phyloP scores from a whole-genome alignment of 2,113 vertebrate species.

The Esox niger region DNA sequence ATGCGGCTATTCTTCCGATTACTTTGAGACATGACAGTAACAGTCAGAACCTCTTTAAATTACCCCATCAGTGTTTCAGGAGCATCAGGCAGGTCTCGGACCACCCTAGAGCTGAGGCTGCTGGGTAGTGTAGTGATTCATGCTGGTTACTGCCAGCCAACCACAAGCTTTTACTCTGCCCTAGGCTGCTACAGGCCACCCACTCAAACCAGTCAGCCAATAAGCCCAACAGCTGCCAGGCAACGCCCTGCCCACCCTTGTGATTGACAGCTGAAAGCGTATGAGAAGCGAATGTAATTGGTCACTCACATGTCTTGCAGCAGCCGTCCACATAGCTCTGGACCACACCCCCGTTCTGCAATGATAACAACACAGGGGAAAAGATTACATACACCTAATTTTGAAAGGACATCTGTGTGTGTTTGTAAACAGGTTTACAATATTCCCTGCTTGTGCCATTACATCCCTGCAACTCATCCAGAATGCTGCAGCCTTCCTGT shows the following conservation, averaged over 20 bases:
- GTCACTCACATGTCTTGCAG: conserved; percentile 96
- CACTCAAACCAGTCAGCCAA: conserved; percentile 62
- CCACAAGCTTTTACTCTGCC: conserved; percentile 52
- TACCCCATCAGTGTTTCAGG: background rate
- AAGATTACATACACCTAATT: background rate
- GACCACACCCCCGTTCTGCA: conserved; percentile 89
- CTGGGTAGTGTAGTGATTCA: conserved; percentile 39
- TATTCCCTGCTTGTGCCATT: too few relatives aligned
- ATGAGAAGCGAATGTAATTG: conserved; percentile 57
- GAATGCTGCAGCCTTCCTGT: too few relatives aligned
- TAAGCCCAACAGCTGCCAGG: conserved; percentile 69
- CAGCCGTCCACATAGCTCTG: conserved; percentile 92
- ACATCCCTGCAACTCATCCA: too few relatives aligned
- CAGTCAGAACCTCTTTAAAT: background rate
- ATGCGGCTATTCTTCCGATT: background rate
- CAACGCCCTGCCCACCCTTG: conserved; percentile 66
- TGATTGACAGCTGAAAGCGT: conserved; percentile 68
- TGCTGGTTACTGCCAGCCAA: conserved; percentile 15
- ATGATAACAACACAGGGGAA: conserved; percentile 51
- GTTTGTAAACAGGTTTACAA: too few relatives aligned
- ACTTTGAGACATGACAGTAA: background rate
- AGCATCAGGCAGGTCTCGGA: conserved; percentile 18
- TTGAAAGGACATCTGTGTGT: too few relatives aligned
- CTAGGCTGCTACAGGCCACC: conserved; percentile 72
- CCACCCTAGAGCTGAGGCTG: conserved; percentile 32